Evolutionary conservation across 2,888 invertebrate species (phyloP).

Genomic region (Drosophila incognita): DNA sequence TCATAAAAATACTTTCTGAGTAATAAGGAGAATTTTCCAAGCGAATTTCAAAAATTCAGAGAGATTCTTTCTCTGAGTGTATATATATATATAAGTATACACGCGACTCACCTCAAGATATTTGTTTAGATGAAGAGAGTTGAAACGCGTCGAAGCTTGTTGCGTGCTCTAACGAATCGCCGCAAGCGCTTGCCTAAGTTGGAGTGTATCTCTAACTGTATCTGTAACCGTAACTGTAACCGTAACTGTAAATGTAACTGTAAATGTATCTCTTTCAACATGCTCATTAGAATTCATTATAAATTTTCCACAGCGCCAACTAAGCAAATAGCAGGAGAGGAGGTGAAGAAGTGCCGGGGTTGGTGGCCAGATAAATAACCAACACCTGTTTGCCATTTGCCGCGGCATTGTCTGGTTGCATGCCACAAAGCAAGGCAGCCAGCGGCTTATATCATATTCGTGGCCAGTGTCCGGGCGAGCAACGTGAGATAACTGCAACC

Average conservation of each 20-base stretch:
- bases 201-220: conserved; percentile 1
- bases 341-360: not conserved
- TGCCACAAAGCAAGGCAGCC: not conserved
- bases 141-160: conserved; percentile 59
- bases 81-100: not conserved
- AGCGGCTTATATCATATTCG: conserved; percentile 41
- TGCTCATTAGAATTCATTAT: conserved; percentile 72
- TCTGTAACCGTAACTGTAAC: not conserved
- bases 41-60: too few relatives aligned
- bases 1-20: too few relatives aligned
- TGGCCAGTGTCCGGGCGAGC: conserved; percentile 36
- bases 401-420: conserved; percentile 31
- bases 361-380: conserved; percentile 47
- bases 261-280: conserved; percentile 25
- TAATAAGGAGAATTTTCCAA: too few relatives aligned
- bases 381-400: conserved; percentile 55
- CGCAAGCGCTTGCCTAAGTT: conserved; percentile 34
- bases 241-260: not conserved
- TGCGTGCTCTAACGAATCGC: conserved; percentile 65
- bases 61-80: not conserved
- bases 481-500: conserved; percentile 61
- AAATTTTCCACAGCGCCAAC: conserved; percentile 23
- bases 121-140: conserved; percentile 14
- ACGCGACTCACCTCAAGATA: conserved; percentile 36
- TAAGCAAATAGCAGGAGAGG: not conserved